These are phyloP conservation scores for Nomada flava DNA, from an alignment of 2,888 invertebrate genomes.

Conservation along the genomic window DNA sequence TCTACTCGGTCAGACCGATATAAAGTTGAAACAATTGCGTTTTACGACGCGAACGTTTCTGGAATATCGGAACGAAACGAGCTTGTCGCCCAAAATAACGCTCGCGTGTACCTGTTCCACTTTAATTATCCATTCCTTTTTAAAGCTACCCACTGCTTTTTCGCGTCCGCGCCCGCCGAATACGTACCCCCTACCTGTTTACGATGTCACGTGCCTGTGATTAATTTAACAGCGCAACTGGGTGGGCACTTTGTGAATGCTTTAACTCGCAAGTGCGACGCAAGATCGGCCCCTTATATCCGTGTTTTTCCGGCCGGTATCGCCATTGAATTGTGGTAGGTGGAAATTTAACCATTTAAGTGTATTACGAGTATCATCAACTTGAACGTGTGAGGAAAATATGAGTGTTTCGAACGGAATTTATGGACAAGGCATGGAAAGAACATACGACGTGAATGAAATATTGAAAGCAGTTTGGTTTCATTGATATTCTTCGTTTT, in stretches of 20 bases:
- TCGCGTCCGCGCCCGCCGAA: conserved; percentile 18
- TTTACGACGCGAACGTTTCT: conserved; percentile 73
- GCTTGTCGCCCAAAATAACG: conserved; percentile 33
- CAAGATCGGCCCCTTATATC: neutral
- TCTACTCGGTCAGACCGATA: conserved; percentile 50
- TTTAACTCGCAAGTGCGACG: neutral
- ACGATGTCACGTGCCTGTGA: conserved; percentile 19
- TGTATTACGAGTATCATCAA: neutral
- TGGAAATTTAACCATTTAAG: neutral
- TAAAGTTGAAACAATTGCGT: conserved; percentile 75
- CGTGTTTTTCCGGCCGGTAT: conserved; percentile 1
- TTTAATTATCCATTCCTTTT: conserved; percentile 61
- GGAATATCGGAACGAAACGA: conserved; percentile 63
- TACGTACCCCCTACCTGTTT: neutral
- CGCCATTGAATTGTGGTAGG: neutral
- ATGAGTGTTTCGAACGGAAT: neutral
- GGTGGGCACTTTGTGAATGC: neutral
- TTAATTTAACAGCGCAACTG: conserved; percentile 31
- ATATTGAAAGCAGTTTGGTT: no score
- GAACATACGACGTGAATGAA: no score
- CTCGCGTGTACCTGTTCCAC: conserved; percentile 46
- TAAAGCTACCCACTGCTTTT: conserved; percentile 24
- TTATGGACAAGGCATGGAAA: no score
- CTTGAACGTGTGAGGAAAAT: neutral
- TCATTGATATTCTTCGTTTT: no score